Base-by-base conservation (phyloP, 2,888 invertebrate genomes). In the Drosophila cognata region DNA sequence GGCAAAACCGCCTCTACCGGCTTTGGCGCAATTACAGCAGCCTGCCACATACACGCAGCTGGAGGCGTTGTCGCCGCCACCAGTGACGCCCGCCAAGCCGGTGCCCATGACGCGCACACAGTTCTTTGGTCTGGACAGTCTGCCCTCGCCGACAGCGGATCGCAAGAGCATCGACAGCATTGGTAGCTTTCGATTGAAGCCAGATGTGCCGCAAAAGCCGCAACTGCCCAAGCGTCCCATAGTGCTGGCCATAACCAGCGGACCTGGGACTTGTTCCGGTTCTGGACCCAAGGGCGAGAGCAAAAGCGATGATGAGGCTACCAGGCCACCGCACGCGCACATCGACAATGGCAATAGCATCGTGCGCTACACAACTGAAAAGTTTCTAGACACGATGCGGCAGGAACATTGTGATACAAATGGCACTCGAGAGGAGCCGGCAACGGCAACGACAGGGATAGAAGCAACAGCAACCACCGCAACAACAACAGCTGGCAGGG, bases 181-280 rank as follows among this genome's bases (percentile, higher is more conserved):
- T 35, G 84, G 83, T 38, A 91, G 92, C 61, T 79, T 92, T 25
- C 83, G 84, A 33, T 70, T 91, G 2, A 92, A 92, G 71, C 90
- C 92, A 18, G 93, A 94, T 70, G 86, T 93, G 35, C 92, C 93
- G 36, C 94, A 95, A 91, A 97, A 97, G 93, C 97, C 97, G 8
- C 96, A 96, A 59, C 95, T 97, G 79, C 97, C 97, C 58, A 97
- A 97, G 92, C 94, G 97, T 65, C 97, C 97, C 6, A 70, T 81
- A 46, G 91, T 79, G 16, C 73, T 92, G 21, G 56, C 81, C 21
- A 60, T 79, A 25, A 77, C 82, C 10, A 18, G 43, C 5, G 68
- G 41, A 11, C 56, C 66, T 3, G 71, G 71, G 56, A 71, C 8
- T 46, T 21, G 21, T 25, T 21, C 46, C 21, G 66, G 57, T 1